Evolutionary conservation across 2,888 invertebrate species (phyloP).

Genomic region (Cacoxenus indagator): DNA sequence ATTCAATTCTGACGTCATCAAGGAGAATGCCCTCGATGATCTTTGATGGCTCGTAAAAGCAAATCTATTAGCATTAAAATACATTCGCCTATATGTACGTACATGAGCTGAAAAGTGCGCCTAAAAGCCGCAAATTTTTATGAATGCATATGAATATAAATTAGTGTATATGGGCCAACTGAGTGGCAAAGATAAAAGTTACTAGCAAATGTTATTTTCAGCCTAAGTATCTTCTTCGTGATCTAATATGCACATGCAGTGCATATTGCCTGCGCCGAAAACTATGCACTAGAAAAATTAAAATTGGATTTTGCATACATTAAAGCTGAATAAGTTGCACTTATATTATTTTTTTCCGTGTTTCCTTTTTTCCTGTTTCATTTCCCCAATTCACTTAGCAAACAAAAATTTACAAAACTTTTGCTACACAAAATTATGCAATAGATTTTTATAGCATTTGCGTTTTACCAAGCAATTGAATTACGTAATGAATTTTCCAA

Average conservation of each 20-base stretch:
- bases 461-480: not conserved
- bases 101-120: too few species aligned
- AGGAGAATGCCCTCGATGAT: not conserved
- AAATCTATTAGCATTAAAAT: constrained; percentile 55
- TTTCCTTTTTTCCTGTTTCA: not conserved
- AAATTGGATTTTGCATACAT: constrained; percentile 54
- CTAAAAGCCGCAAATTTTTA: too few species aligned
- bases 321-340: constrained; percentile 1
- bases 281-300: constrained; percentile 43
- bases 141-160: too few species aligned
- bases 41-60: constrained; percentile 37
- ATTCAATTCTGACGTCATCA: constrained; percentile 6
- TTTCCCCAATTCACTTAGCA: not conserved
- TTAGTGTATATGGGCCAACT: too few species aligned
- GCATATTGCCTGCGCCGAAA: constrained; percentile 28
- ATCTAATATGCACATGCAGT: not conserved
- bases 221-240: not conserved
- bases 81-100: constrained; percentile 30
- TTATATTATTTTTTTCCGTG: not conserved
- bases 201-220: not conserved
- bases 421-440: not conserved
- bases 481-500: not conserved
- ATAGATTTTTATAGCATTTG: not conserved
- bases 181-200: constrained; percentile 12
- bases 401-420: not conserved